Conservation (phyloP, 2,113 vertebrate species). For the Vimba vimba region DNA sequence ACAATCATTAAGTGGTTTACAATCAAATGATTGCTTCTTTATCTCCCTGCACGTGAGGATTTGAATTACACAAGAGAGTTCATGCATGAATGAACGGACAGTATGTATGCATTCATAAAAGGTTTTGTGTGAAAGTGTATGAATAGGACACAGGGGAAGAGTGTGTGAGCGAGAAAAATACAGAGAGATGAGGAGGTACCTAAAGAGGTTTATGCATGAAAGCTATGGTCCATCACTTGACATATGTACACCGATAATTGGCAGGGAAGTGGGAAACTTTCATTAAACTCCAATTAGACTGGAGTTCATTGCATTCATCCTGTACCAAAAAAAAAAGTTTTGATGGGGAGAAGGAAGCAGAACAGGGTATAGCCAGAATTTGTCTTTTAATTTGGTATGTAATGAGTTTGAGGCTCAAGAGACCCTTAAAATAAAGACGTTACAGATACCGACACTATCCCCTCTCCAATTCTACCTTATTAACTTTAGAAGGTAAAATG, state of each 20-base stretch:
- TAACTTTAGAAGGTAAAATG: conserved; percentile 44
- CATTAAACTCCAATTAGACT: conserved; percentile 51
- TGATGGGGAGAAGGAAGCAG: conserved; percentile 39
- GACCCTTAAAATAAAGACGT: conserved; percentile 53
- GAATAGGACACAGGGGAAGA: background rate
- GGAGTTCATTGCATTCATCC: conserved; percentile 40
- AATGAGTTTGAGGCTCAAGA: conserved; percentile 57
- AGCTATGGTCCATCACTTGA: conserved; percentile 48
- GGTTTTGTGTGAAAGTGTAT: conserved; percentile 21
- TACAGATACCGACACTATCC: conserved; percentile 36
- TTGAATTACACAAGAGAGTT: conserved; percentile 19
- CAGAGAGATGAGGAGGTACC: background rate
- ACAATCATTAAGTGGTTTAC: conserved; percentile 56
- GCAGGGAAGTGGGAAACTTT: conserved; percentile 41
- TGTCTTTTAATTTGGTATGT: conserved; percentile 57
- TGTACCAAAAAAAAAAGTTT: conserved; percentile 26
- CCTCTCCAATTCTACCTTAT: conserved; percentile 44
- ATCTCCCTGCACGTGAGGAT: conserved; percentile 8
- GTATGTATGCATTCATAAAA: conserved; percentile 1
- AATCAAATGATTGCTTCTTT: conserved; percentile 31
- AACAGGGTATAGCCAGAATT: conserved; percentile 34
- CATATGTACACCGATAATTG: conserved; percentile 50
- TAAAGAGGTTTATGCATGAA: conserved; percentile 37
- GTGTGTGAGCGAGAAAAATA: background rate
- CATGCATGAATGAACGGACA: conserved; percentile 7